Evolutionary conservation across 2,888 invertebrate species (phyloP).

Genomic region (Rapana venosa): DNA sequence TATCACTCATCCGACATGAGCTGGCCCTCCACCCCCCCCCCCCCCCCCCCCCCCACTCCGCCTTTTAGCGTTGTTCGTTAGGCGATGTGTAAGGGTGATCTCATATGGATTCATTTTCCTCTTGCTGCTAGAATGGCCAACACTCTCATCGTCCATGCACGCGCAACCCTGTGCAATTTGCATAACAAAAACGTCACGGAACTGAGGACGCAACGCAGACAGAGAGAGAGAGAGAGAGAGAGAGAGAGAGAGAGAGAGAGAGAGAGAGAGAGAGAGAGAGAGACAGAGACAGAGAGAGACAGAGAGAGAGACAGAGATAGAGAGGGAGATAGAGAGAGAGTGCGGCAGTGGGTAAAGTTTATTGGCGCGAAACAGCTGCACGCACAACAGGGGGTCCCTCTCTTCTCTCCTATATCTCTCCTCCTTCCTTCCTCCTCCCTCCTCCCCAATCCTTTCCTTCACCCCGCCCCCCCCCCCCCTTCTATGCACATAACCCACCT

Average conservation of each 20-base stretch:
- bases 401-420: not conserved
- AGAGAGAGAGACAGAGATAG: not conserved
- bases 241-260: constrained; percentile 18
- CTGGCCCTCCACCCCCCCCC: not conserved
- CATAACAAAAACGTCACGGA: too few relatives aligned
- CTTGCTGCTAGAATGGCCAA: too few relatives aligned
- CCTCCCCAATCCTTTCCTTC: not conserved
- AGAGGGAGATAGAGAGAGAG: not conserved
- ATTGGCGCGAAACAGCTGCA: not conserved
- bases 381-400: not conserved
- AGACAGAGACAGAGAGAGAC: not conserved
- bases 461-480: not conserved
- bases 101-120: too few relatives aligned
- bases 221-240: constrained; percentile 2
- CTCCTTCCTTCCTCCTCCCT: not conserved
- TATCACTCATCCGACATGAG: too few relatives aligned
- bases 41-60: not conserved
- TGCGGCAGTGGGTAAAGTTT: not conserved
- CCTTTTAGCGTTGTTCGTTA: not conserved
- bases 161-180: too few relatives aligned
- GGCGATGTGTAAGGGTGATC: too few relatives aligned
- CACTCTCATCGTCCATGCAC: too few relatives aligned
- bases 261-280: constrained; percentile 18
- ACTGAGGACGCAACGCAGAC: not conserved
- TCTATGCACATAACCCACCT: not conserved